Conservation (phyloP, 2,797 vertebrate genomes). For the Gallirallus australis region DNA sequence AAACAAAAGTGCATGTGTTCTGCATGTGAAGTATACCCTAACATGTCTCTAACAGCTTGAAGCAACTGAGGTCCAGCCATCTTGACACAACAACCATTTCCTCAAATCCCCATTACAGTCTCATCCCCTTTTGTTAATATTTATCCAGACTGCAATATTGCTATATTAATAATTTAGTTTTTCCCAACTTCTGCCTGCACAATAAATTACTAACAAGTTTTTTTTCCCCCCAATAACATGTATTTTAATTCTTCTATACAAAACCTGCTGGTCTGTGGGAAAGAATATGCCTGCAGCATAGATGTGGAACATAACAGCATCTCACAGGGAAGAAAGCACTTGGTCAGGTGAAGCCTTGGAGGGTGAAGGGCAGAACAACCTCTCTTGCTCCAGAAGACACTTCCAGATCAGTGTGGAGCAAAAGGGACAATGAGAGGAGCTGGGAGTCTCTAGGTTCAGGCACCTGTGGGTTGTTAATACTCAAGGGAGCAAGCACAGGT, state of each 20-base stretch:
- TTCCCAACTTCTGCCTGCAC: not conserved
- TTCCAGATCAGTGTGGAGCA: not conserved
- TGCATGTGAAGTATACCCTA: not conserved
- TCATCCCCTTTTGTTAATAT: not conserved
- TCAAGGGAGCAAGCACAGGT: not conserved
- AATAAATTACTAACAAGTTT: not conserved
- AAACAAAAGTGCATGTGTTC: not conserved
- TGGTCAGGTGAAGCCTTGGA: not conserved
- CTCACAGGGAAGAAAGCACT: not conserved
- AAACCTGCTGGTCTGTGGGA: not conserved
- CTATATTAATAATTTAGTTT: not conserved
- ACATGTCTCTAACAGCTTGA: not conserved
- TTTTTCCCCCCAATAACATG: accelerated
- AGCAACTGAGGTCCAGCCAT: not conserved
- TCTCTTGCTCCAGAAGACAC: not conserved
- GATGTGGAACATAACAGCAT: not conserved
- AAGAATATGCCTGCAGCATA: not conserved
- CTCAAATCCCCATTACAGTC: not conserved
- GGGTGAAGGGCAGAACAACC: not conserved
- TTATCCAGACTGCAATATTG: accelerated
- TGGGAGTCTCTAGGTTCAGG: not conserved
- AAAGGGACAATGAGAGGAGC: not conserved
- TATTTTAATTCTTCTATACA: not conserved
- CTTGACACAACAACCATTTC: not conserved
- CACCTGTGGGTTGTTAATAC: not conserved